Evolutionary conservation across 2,888 invertebrate species (phyloP).

Genomic region (Melieria crassipennis): DNA sequence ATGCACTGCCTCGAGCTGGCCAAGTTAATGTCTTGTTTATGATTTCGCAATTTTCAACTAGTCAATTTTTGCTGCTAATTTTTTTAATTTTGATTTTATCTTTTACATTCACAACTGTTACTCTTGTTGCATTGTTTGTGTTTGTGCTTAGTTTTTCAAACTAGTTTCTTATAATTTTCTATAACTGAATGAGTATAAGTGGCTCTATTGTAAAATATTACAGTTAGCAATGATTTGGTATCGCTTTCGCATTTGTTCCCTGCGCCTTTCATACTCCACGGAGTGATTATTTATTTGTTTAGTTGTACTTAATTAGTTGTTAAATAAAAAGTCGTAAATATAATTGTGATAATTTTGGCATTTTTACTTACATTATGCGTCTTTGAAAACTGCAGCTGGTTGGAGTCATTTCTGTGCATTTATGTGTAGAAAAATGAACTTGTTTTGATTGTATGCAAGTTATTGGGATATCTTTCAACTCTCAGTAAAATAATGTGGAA

Average conservation of each 20-base stretch:
- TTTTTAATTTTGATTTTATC: constrained; percentile 31
- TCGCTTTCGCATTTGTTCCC: constrained; percentile 6
- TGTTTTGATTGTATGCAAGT: too few relatives aligned
- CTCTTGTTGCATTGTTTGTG: constrained; percentile 16
- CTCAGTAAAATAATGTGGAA: too few relatives aligned
- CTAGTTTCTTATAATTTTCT: neutral
- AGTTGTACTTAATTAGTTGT: constrained; percentile 26
- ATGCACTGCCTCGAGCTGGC: neutral
- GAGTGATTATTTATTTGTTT: constrained; percentile 23
- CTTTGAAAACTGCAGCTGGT: too few relatives aligned
- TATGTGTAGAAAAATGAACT: too few relatives aligned
- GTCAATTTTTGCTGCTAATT: constrained; percentile 20
- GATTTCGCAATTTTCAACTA: constrained; percentile 28
- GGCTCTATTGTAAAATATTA: too few relatives aligned
- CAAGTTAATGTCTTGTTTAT: constrained; percentile 2
- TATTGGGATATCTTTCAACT: too few relatives aligned
- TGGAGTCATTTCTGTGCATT: too few relatives aligned
- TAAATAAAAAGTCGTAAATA: neutral
- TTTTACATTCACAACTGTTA: constrained; percentile 26
- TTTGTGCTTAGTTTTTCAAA: constrained; percentile 17
- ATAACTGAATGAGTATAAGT: neutral
- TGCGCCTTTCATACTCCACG: neutral
- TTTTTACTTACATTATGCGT: too few relatives aligned
- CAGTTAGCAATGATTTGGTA: neutral
- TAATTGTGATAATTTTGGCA: too few relatives aligned